Percentiles rank a stretch among this genome's conserved stretches.
Evolutionary conservation across 2,113 vertebrate genomes (phyloP).

Genomic region (Proteles cristata): DNA sequence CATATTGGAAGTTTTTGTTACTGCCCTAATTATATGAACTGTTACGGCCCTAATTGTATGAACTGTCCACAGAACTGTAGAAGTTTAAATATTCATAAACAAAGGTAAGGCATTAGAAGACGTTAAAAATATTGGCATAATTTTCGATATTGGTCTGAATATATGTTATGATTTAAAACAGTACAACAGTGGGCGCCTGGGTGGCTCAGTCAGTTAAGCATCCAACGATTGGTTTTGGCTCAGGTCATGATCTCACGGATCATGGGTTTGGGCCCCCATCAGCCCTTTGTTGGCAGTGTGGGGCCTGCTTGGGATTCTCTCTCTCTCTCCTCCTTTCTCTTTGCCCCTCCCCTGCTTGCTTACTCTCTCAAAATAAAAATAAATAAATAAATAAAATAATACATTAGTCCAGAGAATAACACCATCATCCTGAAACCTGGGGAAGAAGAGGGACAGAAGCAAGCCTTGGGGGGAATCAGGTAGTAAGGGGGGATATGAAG

Average conservation of each 20-base stretch:
- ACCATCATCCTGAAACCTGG: neutral
- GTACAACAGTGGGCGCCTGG: neutral
- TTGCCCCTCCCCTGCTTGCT: no score
- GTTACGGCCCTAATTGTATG: neutral
- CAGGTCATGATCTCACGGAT: no score
- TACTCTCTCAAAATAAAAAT: no score
- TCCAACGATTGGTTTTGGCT: no score
- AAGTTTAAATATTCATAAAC: neutral
- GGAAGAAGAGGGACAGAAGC: neutral
- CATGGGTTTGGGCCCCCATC: no score
- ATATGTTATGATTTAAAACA: neutral
- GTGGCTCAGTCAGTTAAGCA: no score
- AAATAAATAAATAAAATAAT: no score
- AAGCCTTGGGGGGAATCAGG: neutral
- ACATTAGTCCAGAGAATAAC: neutral
- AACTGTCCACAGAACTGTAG: neutral
- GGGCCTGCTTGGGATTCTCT: no score
- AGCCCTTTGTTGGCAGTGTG: no score
- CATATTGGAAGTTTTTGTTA: neutral
- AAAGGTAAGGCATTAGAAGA: slow-evolving; percentile 30
- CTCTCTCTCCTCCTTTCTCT: no score
- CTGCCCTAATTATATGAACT: neutral
- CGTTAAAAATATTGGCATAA: slow-evolving; percentile 1
- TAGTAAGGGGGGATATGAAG: neutral
- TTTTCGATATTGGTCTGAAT: neutral